Base-by-base conservation (phyloP, 2,888 invertebrate genomes). In the Drosophila flavopinicola region DNA sequence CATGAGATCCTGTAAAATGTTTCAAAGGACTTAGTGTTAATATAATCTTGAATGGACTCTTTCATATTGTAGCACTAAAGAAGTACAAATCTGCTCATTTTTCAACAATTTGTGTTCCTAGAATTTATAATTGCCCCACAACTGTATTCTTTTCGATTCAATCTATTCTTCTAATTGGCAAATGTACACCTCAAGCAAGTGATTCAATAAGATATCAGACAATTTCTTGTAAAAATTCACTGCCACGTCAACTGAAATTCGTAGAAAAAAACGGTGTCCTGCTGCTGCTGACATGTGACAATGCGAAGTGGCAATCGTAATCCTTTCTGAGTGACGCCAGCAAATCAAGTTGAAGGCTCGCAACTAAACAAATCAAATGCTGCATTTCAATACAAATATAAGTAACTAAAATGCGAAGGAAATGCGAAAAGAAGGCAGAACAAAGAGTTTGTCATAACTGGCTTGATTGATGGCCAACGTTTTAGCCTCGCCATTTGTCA, bases 371-470 rank as follows among this genome's bases (percentile, higher is more conserved):
- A 79, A 84, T 83, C 80, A 77, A 73, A 73, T 71, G 64, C 44
- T 67, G 60, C 64, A 76, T 83, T 83, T 83, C 74, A 79, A 86
- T 80, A n/a, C n/a, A 84, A 84, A 68, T 20, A 72, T 65, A 66
- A 73, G 69, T 61, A 49, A 49, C 54, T 49, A 79, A 57, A 54
- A 61, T 47, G 52, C 17, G 37, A 61, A 15, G 23, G 25, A 17
- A 35, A 6, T 20, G 15, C 35, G 10, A 29, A 37, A 48, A 59
- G 32, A 71, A 66, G 83, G 78, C 66, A 41, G 66, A 71, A n/a
- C n/a, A n/a, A n/a, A n/a, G n/a, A n/a, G n/a, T n/a, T n/a, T 56
- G 77, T 84, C 84, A 80, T 80, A 80, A 84, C 72, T 71, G 39
- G 73, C 61, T 54, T 84, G 80, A 86, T 82, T 79, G 80, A 86